These are phyloP conservation scores for Hyaena hyaena DNA, from an alignment of 2,113 vertebrate genomes.

Conservation along the genomic window DNA sequence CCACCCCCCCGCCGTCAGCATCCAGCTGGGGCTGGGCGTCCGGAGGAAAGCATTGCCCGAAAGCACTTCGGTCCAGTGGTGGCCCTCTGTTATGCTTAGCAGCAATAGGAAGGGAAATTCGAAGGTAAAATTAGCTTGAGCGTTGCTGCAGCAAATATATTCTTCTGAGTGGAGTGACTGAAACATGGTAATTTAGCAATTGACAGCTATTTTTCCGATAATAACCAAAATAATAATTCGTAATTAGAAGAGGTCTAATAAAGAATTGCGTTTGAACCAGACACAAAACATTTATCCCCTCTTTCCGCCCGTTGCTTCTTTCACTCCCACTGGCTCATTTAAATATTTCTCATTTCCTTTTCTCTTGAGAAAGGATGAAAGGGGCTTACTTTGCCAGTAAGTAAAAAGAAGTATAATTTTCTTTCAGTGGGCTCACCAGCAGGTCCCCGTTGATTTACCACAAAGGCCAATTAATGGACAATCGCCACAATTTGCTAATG, in stretches of 20 bases:
- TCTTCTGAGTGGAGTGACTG: slow-evolving; percentile 68
- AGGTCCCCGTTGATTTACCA: slow-evolving; percentile 61
- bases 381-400: slow-evolving; percentile 24
- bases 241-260: slow-evolving; percentile 81
- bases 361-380: slow-evolving; percentile 56
- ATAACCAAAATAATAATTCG: slow-evolving; percentile 84
- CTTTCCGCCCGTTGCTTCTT: not conserved
- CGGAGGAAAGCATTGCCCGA: not conserved
- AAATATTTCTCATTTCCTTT: slow-evolving; percentile 74
- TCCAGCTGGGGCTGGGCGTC: not conserved
- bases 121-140: slow-evolving; percentile 75
- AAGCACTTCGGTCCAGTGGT: slow-evolving; percentile 39
- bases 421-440: slow-evolving; percentile 52
- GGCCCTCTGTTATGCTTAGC: slow-evolving; percentile 51
- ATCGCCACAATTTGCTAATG: slow-evolving; percentile 71
- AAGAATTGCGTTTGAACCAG: slow-evolving; percentile 75
- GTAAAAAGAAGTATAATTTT: slow-evolving; percentile 80
- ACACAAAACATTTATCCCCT: slow-evolving; percentile 67
- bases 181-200: slow-evolving; percentile 74
- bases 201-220: slow-evolving; percentile 78
- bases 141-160: slow-evolving; percentile 78
- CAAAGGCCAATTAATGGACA: slow-evolving; percentile 77
- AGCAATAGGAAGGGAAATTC: slow-evolving; percentile 72
- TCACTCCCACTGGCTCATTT: slow-evolving; percentile 74
- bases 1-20: accelerated